These are phyloP conservation scores for Acomys russatus DNA, from an alignment of 2,797 vertebrate genomes.

Conservation along the genomic window DNA sequence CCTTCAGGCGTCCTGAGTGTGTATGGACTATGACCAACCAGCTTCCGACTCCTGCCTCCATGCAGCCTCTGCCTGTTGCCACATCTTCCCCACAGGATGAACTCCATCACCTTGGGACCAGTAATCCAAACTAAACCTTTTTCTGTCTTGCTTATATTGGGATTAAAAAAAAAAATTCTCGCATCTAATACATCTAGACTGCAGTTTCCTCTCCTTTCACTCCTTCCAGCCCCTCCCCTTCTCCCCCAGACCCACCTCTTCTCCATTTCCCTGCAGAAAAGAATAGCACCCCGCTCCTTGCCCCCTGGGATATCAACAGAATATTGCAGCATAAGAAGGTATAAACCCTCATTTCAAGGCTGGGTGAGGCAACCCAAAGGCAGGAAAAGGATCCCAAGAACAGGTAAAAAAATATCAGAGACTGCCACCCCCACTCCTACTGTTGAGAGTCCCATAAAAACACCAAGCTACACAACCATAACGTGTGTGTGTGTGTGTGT, in stretches of 20 bases:
- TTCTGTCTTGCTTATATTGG: background rate
- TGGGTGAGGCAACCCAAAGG: background rate
- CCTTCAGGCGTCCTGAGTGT: background rate
- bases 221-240: background rate
- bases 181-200: background rate
- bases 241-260: background rate
- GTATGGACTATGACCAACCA: background rate
- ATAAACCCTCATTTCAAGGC: background rate
- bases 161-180: no score
- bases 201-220: background rate
- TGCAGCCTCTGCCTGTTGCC: background rate
- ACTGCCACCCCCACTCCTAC: background rate
- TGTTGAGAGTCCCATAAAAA: background rate
- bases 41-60: background rate
- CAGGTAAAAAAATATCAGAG: background rate
- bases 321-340: background rate
- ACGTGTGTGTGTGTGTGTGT: no score
- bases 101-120: background rate
- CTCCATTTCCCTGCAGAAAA: background rate
- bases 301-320: background rate
- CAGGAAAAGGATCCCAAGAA: background rate
- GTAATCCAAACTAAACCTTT: background rate
- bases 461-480: background rate
- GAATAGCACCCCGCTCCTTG: background rate
- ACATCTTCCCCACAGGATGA: background rate